These are phyloP conservation scores for Procavia capensis DNA, from an alignment of 2,113 vertebrate genomes.

Conservation along the genomic window DNA sequence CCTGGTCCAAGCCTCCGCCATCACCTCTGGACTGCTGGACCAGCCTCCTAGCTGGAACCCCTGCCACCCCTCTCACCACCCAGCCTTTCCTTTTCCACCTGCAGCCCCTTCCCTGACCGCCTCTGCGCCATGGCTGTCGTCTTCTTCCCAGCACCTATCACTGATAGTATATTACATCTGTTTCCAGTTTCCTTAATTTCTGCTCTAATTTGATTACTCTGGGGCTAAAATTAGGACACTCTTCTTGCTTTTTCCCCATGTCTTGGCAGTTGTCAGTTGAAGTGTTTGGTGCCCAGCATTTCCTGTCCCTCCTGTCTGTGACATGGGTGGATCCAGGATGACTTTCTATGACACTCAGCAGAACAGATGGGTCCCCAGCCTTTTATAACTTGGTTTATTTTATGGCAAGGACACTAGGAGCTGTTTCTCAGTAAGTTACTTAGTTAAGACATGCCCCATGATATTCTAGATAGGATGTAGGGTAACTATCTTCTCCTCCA, in stretches of 20 bases:
- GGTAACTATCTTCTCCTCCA: background rate
- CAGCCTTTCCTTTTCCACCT: too few species aligned
- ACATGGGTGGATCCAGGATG: background rate
- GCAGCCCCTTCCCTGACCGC: too few species aligned
- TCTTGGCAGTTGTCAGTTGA: background rate
- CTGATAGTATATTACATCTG: background rate
- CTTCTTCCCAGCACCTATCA: background rate
- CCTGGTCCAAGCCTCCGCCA: background rate
- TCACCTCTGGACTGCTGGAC: background rate
- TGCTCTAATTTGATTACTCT: background rate
- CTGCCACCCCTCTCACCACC: too few species aligned
- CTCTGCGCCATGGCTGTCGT: background rate
- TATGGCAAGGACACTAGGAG: background rate
- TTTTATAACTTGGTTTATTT: background rate
- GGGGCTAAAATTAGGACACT: rapidly evolving
- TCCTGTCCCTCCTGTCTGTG: background rate
- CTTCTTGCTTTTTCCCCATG: background rate
- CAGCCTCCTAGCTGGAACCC: background rate
- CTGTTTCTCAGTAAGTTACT: background rate
- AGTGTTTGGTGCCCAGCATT: background rate
- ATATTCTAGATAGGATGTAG: background rate
- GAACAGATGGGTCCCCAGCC: background rate
- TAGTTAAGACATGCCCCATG: background rate
- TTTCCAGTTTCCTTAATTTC: background rate
- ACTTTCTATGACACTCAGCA: background rate